phyloP scores from a whole-genome alignment of 2,888 invertebrate genomes.

The Ormyrus nitidulus region DNA sequence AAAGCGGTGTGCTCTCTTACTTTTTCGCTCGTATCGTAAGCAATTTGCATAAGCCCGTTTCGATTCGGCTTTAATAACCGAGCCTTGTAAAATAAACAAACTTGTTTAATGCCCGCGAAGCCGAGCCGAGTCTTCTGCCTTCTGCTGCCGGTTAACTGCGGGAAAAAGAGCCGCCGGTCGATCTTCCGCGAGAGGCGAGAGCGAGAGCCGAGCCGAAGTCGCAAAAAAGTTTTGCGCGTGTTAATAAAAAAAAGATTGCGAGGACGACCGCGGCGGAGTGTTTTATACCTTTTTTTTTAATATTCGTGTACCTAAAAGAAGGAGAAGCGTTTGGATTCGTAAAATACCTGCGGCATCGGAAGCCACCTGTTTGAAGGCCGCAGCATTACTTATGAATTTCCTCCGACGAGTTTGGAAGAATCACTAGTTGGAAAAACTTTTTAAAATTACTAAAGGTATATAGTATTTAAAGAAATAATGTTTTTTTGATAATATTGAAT shows the following conservation, averaged over 20 bases:
- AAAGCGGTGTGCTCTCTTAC: slow-evolving; percentile 17
- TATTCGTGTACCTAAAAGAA: slow-evolving; percentile 10
- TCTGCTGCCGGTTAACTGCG: slow-evolving; percentile 22
- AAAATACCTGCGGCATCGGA: slow-evolving; percentile 24
- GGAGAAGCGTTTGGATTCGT: slow-evolving; percentile 19
- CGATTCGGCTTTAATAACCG: slow-evolving; percentile 67
- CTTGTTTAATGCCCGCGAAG: slow-evolving; percentile 63
- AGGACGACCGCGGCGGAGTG: slow-evolving; percentile 54
- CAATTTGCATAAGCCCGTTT: slow-evolving; percentile 70
- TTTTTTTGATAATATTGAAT: too few species aligned
- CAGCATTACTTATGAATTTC: too few species aligned
- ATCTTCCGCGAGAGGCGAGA: neutral
- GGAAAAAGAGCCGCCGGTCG: slow-evolving; percentile 33
- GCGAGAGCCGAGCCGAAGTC: slow-evolving; percentile 52
- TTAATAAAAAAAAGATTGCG: slow-evolving; percentile 35
- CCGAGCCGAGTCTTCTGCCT: slow-evolving; percentile 4
- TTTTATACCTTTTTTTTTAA: neutral
- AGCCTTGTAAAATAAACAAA: slow-evolving; percentile 63
- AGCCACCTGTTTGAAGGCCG: too few species aligned
- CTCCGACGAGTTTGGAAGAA: too few species aligned
- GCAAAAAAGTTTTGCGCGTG: slow-evolving; percentile 43
- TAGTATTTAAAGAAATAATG: too few species aligned
- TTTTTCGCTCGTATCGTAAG: slow-evolving; percentile 64
- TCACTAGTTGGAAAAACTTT: too few species aligned
- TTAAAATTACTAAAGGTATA: too few species aligned